phyloP scores from a whole-genome alignment of 2,888 invertebrate species.

The Dicyrtomina minuta region DNA sequence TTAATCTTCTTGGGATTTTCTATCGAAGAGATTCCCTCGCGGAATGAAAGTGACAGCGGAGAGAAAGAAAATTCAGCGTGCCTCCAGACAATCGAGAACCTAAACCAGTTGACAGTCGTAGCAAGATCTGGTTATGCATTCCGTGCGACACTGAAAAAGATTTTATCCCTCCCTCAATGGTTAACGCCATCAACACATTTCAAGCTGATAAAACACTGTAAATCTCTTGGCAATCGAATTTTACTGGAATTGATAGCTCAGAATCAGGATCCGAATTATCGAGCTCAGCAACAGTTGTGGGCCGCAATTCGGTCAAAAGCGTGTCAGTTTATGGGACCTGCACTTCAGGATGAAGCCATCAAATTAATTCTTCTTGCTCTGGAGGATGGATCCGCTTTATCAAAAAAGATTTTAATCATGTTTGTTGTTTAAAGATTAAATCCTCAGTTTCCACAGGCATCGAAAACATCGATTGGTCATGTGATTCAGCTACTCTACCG shows the following conservation, averaged over 20 bases:
- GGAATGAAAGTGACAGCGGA: neutral
- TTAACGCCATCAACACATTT: constrained; percentile 7
- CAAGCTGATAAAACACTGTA: constrained; percentile 17
- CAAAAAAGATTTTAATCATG: constrained; percentile 93
- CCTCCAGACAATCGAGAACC: constrained; percentile 32
- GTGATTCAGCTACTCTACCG: constrained; percentile 96
- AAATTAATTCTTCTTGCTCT: constrained; percentile 88
- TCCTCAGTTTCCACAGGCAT: constrained; percentile 92
- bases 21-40: constrained; percentile 28
- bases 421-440: constrained; percentile 96
- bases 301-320: constrained; percentile 40
- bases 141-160: constrained; percentile 46
- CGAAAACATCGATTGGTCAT: constrained; percentile 98
- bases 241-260: constrained; percentile 22
- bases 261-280: constrained; percentile 30
- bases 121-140: constrained; percentile 38
- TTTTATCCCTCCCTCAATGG: constrained; percentile 18
- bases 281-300: constrained; percentile 51
- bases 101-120: constrained; percentile 38
- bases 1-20: constrained; percentile 41
- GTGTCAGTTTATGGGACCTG: constrained; percentile 58
- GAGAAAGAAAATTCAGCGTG: neutral
- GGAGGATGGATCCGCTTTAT: constrained; percentile 91
- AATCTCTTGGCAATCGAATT: constrained; percentile 26
- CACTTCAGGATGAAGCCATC: constrained; percentile 98